phyloP scores from a whole-genome alignment of 1,140 invertebrate species.

The Homarus americanus region DNA sequence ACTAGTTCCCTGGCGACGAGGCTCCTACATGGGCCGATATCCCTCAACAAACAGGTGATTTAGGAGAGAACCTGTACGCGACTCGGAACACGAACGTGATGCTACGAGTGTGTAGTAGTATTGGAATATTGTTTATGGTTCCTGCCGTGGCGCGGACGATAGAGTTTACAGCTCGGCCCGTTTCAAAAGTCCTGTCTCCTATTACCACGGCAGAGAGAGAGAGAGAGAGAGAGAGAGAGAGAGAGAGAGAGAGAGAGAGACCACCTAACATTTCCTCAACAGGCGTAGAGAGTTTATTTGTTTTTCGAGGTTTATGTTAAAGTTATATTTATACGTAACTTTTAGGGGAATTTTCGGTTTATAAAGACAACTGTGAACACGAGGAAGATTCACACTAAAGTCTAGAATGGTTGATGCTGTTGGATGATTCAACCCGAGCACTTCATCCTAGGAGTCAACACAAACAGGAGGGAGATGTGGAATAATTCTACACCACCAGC shows the following conservation, averaged over 20 bases:
- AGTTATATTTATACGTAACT: too few species aligned
- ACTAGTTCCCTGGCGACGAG: constrained; percentile 1
- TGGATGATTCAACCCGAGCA: too few species aligned
- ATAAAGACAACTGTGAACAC: too few species aligned
- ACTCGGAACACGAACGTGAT: constrained; percentile 10
- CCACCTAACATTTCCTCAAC: too few species aligned
- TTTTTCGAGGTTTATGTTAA: too few species aligned
- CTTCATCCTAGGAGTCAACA: too few species aligned
- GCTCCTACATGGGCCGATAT: not conserved
- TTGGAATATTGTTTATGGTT: constrained; percentile 59
- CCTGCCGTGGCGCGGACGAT: constrained; percentile 12
- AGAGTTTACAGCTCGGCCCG: not conserved
- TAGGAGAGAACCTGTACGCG: constrained; percentile 14
- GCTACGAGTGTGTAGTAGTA: constrained; percentile 33
- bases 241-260: not conserved
- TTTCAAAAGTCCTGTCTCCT: not conserved
- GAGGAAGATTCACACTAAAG: too few species aligned
- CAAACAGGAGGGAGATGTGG: too few species aligned
- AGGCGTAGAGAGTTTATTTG: too few species aligned
- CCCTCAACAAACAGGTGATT: constrained; percentile 49
- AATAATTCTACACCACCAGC: too few species aligned
- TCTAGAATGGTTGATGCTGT: too few species aligned
- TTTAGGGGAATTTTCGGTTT: too few species aligned
- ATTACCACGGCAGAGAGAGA: not conserved
- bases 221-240: not conserved